Percentiles rank a stretch among this genome's conserved stretches.
Evolutionary conservation across 1,140 invertebrate genomes (phyloP).

Genomic region (Aphaenogaster floridana): DNA sequence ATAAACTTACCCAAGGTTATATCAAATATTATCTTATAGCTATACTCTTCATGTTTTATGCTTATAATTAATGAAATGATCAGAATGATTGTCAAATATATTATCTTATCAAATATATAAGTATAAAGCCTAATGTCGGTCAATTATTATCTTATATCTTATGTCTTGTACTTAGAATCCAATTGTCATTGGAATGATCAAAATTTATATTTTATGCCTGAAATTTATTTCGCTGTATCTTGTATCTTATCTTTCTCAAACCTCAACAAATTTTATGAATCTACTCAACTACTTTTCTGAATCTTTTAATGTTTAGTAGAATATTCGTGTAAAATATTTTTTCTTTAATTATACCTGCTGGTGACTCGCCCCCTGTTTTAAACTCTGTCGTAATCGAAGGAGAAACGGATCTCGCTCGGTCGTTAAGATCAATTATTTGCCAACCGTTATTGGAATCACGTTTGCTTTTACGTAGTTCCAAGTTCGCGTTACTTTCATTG

Average conservation of each 20-base stretch:
- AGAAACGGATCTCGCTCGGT: not conserved
- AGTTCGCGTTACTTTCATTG: slow-evolving; percentile 37
- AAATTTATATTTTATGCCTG: not conserved
- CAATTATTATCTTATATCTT: not conserved
- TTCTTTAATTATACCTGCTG: not conserved
- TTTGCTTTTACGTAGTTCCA: slow-evolving; percentile 27
- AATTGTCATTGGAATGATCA: not conserved
- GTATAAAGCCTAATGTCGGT: too few relatives aligned
- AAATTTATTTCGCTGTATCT: not conserved
- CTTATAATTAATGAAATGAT: not conserved
- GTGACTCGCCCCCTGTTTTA: slow-evolving; percentile 33
- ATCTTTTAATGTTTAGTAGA: not conserved
- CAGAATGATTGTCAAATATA: not conserved
- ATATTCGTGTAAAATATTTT: not conserved
- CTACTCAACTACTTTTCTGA: too few relatives aligned
- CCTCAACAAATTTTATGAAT: not conserved
- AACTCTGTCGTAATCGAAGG: not conserved
- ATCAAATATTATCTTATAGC: not conserved
- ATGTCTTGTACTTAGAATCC: not conserved
- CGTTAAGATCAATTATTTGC: slow-evolving; percentile 42
- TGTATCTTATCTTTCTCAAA: not conserved
- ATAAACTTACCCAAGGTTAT: not conserved
- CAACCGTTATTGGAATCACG: slow-evolving; percentile 18
- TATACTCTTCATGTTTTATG: not conserved
- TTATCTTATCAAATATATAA: not conserved